Evolutionary conservation across 2,888 invertebrate species (phyloP), one percentile per base, ranked within the genome.

Genomic region (Nymphalis urticae): DNA sequence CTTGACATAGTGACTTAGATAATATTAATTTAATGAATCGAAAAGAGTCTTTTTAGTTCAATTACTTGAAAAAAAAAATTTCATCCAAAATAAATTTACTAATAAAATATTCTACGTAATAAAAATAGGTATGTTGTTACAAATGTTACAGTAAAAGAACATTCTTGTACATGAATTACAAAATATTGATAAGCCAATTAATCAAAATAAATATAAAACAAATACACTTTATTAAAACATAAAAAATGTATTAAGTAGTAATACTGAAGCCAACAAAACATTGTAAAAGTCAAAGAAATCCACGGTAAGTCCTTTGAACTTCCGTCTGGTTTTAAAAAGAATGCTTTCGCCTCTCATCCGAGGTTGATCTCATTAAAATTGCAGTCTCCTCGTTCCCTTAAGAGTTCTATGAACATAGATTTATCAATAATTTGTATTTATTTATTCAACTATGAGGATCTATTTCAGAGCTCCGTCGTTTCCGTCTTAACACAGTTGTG

Each of bases 291-390:
- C 67, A 71, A 68, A 62, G 70, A 68, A 62, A 67, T 62, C 66
- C 62, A 54, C 42, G 62, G 54, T 50, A 54, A 67, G 50, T 67
- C 58, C 68, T 68, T 68, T 68, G 70, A 70, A 67, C 56, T 47
- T 63, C 63, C 42, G 61, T 67, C 65, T 62, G 62, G 59, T 60
- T 71, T 51, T 17, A 66, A 69, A 71, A 66, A 69, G 53, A 64
- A 60, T 42, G 63, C 60, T 64, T 53, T 68, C 32, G 42, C 61
- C 56, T 64, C 63, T 71, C 69, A 69, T 69, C 64, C 66, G 66
- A 67, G 64, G 72, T 64, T 67, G 66, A 72, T 72, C 72, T 69
- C 70, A 72, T 72, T 72, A 72, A 72, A 72, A 69, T 66, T 71
- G 66, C 65, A 70, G 68, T 62, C 63, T 67, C 65, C 58, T 63